Percentiles rank a stretch among this genome's conserved stretches.
phyloP scores from a whole-genome alignment of 2,797 vertebrate genomes.

The Sus cebifrons region DNA sequence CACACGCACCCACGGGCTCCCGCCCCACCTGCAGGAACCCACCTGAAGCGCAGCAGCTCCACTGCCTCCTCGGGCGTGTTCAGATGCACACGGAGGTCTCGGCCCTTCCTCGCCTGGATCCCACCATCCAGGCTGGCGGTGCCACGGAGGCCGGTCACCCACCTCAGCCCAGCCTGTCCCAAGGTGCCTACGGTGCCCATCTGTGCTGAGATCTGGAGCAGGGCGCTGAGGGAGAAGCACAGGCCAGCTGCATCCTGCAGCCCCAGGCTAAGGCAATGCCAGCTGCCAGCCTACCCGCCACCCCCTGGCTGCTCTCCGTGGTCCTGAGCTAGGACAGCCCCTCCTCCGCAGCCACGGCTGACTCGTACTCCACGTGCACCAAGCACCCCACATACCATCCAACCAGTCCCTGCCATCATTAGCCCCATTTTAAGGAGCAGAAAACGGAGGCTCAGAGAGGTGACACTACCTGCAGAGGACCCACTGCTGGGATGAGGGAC shows the following conservation, averaged over 20 bases:
- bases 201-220: constrained; percentile 91
- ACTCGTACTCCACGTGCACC: accelerated
- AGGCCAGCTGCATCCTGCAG: accelerated
- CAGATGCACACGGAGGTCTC: constrained; percentile 92
- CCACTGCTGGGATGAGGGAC: not conserved
- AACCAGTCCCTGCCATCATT: accelerated
- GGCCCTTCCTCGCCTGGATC: constrained; percentile 93
- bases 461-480: not conserved
- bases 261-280: not conserved
- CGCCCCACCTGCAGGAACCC: not conserved
- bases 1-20: accelerated
- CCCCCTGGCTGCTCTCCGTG: not conserved
- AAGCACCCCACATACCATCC: accelerated
- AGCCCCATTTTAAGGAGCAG: not conserved
- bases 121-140: constrained; percentile 93
- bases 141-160: constrained; percentile 92
- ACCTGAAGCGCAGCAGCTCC: constrained; percentile 94
- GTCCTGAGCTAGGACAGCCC: too few species aligned
- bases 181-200: constrained; percentile 92
- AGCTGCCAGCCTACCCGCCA: accelerated
- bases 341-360: accelerated
- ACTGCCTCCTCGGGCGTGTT: constrained; percentile 94
- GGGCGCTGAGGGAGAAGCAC: constrained; percentile 87
- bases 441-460: not conserved
- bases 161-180: constrained; percentile 93